A percentile compares a stretch with the other conserved stretches of the same genome.
Evolutionary conservation across 2,888 invertebrate genomes (phyloP).

Genomic region (Heliconius cydno): DNA sequence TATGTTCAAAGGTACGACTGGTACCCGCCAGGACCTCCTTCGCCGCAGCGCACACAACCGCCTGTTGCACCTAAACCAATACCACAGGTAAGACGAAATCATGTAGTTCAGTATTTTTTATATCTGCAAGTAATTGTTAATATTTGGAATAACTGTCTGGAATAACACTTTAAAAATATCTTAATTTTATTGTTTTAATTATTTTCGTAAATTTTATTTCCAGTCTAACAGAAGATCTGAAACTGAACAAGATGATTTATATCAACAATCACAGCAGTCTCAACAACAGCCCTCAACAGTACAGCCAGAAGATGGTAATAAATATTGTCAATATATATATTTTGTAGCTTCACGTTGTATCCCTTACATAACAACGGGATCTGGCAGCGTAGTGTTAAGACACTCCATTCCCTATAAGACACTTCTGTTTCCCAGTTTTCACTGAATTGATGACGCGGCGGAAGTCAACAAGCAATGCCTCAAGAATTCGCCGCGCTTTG

Average conservation of each 20-base stretch:
- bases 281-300: constrained; percentile 50
- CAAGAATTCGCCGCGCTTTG: no score
- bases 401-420: no score
- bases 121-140: not conserved
- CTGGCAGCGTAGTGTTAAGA: no score
- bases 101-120: not conserved
- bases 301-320: constrained; percentile 62
- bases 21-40: constrained; percentile 77
- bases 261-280: constrained; percentile 48
- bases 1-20: constrained; percentile 68
- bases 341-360: not conserved
- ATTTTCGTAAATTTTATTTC: not conserved
- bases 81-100: constrained; percentile 41
- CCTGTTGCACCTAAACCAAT: constrained; percentile 84
- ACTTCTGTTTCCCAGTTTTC: no score
- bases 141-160: no score
- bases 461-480: no score
- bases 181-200: not conserved
- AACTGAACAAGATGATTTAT: constrained; percentile 60
- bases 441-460: no score
- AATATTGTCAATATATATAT: not conserved
- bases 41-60: constrained; percentile 80
- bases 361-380: no score
- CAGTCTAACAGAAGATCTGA: constrained; percentile 61
- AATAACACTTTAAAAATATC: no score